Base-by-base conservation (phyloP, 2,888 invertebrate species). In the Parnassius orleans region DNA sequence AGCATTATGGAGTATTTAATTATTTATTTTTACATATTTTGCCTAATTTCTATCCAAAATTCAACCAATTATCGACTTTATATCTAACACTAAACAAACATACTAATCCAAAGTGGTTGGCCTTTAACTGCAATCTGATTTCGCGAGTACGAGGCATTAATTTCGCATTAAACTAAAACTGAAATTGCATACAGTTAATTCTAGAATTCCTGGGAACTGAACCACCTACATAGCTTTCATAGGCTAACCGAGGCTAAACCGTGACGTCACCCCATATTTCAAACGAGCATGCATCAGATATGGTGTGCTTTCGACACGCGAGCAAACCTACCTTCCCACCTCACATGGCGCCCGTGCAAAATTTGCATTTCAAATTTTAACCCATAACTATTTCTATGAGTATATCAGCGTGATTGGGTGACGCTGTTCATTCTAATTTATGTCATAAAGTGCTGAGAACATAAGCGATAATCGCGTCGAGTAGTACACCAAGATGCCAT, bases 281-380 rank as follows among this genome's bases (percentile, higher is more conserved):
- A 77, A 71, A 60, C 68, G 74, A 63, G 76, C 81, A 79, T 82
- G 83, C 79, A 83, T 84, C 84, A 71, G 83, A 83, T 84, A 82
- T 60, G 67, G 69, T 58, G 61, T 12, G 62, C 66, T 72, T 70
- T 73, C 68, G 74, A 77, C 73, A 74, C 69, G 67, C 73, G 65
- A 66, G 54, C 64, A 52, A 66, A 66, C 65, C 66, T 61, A 56
- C 63, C 68, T 70, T 69, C 70, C 69, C 68, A 68, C 69, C 68
- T 66, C 65, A 66, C 64, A 66, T 63, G 69, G 66, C 65, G 68
- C 66, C 63, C 68, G 68, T 64, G 67, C 53, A 61, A 53, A 54
- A 70, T 78, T 75, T 72, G 76, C 71, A 75, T 75, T 75, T 71
- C 76, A 76, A 76, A 77, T 76, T 74, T 75, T 66, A 72, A 68